Base-by-base conservation (phyloP, 1,140 invertebrate genomes). In the Drosophila lini region DNA sequence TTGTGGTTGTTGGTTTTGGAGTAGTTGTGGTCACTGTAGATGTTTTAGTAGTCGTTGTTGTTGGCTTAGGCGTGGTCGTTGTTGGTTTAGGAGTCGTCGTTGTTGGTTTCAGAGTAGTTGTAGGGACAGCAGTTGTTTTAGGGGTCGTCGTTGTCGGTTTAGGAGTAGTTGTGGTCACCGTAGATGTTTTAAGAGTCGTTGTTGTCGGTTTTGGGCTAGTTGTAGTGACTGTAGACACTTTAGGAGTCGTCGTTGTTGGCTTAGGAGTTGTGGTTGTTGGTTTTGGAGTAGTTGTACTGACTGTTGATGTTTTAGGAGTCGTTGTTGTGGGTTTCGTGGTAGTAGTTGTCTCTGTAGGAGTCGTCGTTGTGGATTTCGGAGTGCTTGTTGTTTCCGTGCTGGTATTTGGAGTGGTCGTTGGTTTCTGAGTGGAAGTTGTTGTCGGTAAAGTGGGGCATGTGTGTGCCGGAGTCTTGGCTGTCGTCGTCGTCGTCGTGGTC, bases 321-420 rank as follows among this genome's bases (percentile, higher is more conserved):
- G 25, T 28, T 3, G 15, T 31, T 16, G 41, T 48, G 2, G 25
- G 10, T 7, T 57, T 40, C 4, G 2, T 5, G 8, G 62, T 64
- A 0, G 62, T 55, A 0, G 31, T 59, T 3, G 31, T 19, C 9
- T n/a, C 16, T 13, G 57, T 69, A 7, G 9, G 25, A 15, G 67
- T 61, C 1, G 57, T 52, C 1, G 36, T 50, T 32, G n/a, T 48
- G 22, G 22, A 1, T 25, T 47, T 47, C 25, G 5, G 19, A 13
- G 44, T 45, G 10, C 19, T 45, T 8, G 94, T 93, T 84, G 94
- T 28, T 3, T 9, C 8, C 7, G 45, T 16, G 16, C 45, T 52
- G 8, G 34, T 38, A 6, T 48, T 10, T 4, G 36, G 45, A 15
- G 53, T 16, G 0, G 55, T 52, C 3, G 34, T 42, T 48, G 45